Evolutionary conservation across 2,113 vertebrate genomes (phyloP).

Genomic region (Saguinus midas): DNA sequence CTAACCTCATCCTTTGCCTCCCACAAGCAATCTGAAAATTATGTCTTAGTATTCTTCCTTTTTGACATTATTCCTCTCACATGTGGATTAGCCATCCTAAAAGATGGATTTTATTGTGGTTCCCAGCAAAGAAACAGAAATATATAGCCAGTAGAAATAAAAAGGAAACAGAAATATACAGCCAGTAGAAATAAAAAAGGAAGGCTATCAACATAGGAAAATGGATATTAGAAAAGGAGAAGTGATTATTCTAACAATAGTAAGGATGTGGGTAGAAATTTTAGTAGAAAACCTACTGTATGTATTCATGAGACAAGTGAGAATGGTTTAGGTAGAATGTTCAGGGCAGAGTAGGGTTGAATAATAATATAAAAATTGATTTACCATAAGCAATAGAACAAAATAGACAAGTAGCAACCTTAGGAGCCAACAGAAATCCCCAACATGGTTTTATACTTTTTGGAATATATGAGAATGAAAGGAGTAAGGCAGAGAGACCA

Average conservation of each 20-base stretch:
- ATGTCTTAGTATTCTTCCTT: not conserved
- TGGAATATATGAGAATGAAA: not conserved
- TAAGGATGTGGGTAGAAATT: slow-evolving; percentile 2
- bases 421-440: not conserved
- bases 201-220: slow-evolving; percentile 14
- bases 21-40: not conserved
- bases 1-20: not conserved
- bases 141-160: not conserved
- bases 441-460: slow-evolving; percentile 4
- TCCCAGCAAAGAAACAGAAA: not conserved
- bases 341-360: not conserved
- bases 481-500: not conserved
- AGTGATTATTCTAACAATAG: slow-evolving; percentile 19
- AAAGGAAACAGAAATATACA: not conserved
- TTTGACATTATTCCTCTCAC: not conserved
- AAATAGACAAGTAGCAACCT: not conserved
- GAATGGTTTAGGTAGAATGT: not conserved
- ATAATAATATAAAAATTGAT: not conserved
- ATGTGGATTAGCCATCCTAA: not conserved
- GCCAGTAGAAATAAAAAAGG: not conserved
- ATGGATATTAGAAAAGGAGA: not conserved
- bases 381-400: not conserved
- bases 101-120: slow-evolving; percentile 1
- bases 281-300: not conserved
- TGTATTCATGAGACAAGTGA: not conserved